Base-by-base conservation (phyloP, 2,888 invertebrate species). In the Xestia sexstrigata region DNA sequence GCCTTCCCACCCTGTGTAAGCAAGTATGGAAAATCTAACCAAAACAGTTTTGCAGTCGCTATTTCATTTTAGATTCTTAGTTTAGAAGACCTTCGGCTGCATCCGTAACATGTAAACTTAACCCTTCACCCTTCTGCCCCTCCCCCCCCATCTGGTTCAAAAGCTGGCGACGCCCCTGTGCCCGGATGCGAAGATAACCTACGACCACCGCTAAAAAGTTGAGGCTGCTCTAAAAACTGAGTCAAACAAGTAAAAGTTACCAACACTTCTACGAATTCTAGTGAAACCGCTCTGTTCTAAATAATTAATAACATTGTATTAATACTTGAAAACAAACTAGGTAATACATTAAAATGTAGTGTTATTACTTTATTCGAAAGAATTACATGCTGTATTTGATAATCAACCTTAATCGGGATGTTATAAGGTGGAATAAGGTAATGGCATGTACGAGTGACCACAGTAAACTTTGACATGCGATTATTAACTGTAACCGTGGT, bases 301-400 rank as follows among this genome's bases (percentile, higher is more conserved):
- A 63, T n/a, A 39, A 70, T 74, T 62, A 47, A 75, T 58, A 83
- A 65, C 62, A 23, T 52, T n/a, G n/a, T n/a, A n/a, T 60, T 35
- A 78, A 62, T 60, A 62, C 30, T 60, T 60, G 26, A 30, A 58
- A 58, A 70, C 15, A 30, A 49, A 78, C 52, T 26, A n/a, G n/a
- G n/a, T n/a, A n/a, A n/a, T 26, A 60, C 39, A 23, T 60, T 47
- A 13, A 47, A 35, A 81, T 45, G n/a, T n/a, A n/a, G n/a, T n/a
- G 30, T 47, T 47, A 6, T 68, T 63, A 35, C 20, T 42, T 30
- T 70, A 42, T 42, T 47, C 66, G 23, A 45, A 65, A 55, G 30
- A 23, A 26, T n/a, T 7, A 23, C 15, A 47, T 58, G 30, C 13
- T 4, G n/a, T 65, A 49, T n/a, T 52, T 39, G n/a, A 70, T 23